Evolutionary conservation across 1,140 invertebrate species (phyloP), one percentile per base, ranked within the genome.

Genomic region (Semibalanus balanoides): DNA sequence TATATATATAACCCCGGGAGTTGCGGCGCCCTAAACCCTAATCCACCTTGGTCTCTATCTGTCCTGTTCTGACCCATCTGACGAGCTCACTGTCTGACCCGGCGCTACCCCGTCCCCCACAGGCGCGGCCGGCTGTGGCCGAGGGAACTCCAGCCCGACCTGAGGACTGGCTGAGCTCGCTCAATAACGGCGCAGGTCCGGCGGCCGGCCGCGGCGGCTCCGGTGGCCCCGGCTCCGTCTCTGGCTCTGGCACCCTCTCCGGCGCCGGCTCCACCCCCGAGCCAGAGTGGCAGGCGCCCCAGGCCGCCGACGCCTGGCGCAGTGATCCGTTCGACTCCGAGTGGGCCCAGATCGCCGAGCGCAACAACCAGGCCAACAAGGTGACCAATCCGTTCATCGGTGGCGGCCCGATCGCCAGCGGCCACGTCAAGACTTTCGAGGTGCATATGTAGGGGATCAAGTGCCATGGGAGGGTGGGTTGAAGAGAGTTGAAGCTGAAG

Each of bases 281-380:
- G 75, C 75, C 72, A 73, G 75, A 76, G 71, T 73, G 76, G 76
- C 74, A 76, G 64, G 69, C 28, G 51, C 51, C 51, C 14, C 9
- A 7, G 9, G 11, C 51, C 51, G 51, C 51, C 9, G 71, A 73
- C 30, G 69, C 31, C 31, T 76, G 31, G 71, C 28, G 17, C n/a
- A 73, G 84, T 14, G 93, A 95, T 85, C 93, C 93, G 0, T 94
- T 94, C 81, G 92, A 94, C 83, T 92, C 92, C 11, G 93, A 93
- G 81, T 94, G 93, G 93, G 92, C 90, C 0, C 89, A 90, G 30
- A 82, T 86, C 72, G 83, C 83, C 51, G 82, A 82, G 40, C 79
- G 81, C 29, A 81, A 81, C 73, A 79, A 81, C 31, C 80, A 81
- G 76, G 78, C 79, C 31, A 81, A 79, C 75, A 82, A 78, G 69